phyloP scores from a whole-genome alignment of 2,888 invertebrate species.

The Latrodectus hesperus region DNA sequence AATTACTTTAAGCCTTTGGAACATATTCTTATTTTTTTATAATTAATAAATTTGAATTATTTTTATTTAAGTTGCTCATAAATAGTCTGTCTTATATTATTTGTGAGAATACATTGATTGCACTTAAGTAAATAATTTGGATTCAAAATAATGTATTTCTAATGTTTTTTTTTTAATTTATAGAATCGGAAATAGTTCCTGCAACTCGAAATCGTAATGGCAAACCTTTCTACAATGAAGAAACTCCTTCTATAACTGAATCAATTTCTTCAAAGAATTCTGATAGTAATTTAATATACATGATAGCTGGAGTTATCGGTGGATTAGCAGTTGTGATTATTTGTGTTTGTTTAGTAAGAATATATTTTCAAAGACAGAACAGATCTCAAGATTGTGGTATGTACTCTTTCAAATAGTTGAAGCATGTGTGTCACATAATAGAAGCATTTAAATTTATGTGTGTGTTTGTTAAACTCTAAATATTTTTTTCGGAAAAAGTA shows the following conservation, averaged over 20 bases:
- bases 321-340: conserved; percentile 77
- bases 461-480: too few species aligned
- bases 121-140: background rate
- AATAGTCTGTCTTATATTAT: too few species aligned
- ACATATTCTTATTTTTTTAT: too few species aligned
- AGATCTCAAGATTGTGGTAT: conserved; percentile 18
- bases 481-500: too few species aligned
- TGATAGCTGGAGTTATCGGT: conserved; percentile 79
- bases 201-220: conserved; percentile 37
- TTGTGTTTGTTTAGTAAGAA: conserved; percentile 81
- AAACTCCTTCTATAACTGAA: conserved; percentile 27
- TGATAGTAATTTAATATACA: conserved; percentile 75
- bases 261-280: conserved; percentile 38
- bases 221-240: conserved; percentile 45
- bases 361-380: conserved; percentile 28
- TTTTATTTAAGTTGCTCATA: too few species aligned
- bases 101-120: too few species aligned
- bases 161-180: background rate
- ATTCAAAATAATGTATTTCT: background rate
- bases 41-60: too few species aligned
- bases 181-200: conserved; percentile 31
- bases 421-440: too few species aligned
- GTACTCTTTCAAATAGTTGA: background rate
- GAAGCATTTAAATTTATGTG: too few species aligned
- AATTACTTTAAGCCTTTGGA: too few species aligned